These are phyloP conservation scores for Platycheirus albimanus DNA, from an alignment of 2,888 invertebrate genomes.

Conservation along the genomic window DNA sequence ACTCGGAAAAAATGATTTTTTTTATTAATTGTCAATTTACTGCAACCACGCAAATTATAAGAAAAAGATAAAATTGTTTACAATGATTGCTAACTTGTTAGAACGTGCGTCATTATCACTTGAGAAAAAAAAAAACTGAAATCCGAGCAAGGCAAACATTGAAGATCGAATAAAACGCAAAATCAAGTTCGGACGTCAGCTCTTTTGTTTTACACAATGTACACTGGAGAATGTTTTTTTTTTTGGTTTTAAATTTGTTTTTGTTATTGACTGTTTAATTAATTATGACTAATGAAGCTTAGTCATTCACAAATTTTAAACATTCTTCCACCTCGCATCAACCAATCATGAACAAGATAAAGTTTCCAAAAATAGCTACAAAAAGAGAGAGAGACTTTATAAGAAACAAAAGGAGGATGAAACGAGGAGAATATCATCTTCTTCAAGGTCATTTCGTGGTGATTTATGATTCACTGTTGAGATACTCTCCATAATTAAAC, in stretches of 20 bases:
- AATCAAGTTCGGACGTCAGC: conserved; percentile 46
- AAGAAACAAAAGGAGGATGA: not conserved
- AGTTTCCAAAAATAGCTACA: conserved; percentile 49
- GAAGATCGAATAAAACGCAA: not conserved
- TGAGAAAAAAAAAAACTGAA: too few relatives aligned
- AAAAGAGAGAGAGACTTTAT: not conserved
- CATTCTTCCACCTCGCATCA: conserved; percentile 25
- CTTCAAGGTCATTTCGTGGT: conserved; percentile 67
- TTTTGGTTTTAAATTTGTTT: not conserved
- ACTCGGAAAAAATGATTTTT: too few relatives aligned
- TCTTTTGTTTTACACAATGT: conserved; percentile 38
- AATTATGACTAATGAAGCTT: conserved; percentile 43
- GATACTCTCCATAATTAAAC: conserved; percentile 42
- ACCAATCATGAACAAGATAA: not conserved
- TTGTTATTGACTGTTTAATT: conserved; percentile 31
- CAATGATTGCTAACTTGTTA: conserved; percentile 16
- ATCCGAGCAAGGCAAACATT: not conserved
- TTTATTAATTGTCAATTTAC: too few relatives aligned
- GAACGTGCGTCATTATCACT: conserved; percentile 40
- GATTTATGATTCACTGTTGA: conserved; percentile 66
- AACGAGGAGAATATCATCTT: conserved; percentile 21
- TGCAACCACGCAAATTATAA: not conserved
- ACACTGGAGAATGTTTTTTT: not conserved
- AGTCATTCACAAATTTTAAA: conserved; percentile 22
- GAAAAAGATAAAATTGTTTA: conserved; percentile 10